Percentiles rank a stretch among this genome's conserved stretches.
Conservation (phyloP, 2,113 vertebrate species). For the Puntigrus tetrazona region DNA sequence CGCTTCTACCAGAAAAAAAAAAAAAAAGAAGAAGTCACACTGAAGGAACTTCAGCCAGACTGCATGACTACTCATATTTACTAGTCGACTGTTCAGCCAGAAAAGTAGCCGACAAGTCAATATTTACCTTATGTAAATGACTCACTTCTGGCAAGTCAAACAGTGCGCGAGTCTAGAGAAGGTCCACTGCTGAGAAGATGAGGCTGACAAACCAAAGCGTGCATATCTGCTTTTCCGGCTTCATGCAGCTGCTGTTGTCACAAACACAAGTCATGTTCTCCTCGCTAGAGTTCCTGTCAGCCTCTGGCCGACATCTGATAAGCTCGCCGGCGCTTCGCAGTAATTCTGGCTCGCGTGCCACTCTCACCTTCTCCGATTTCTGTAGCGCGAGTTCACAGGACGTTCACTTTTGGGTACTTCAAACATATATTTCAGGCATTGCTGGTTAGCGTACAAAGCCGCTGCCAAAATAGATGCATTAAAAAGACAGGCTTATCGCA, state of each 20-base stretch:
- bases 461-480: background rate
- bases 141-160: background rate
- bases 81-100: background rate
- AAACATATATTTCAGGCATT: background rate
- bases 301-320: background rate
- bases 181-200: background rate
- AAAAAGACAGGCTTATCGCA: background rate
- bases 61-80: background rate
- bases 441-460: background rate
- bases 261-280: background rate
- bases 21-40: background rate
- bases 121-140: conserved; percentile 11
- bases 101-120: conserved; percentile 17
- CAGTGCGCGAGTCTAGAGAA: background rate
- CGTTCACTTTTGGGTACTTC: background rate
- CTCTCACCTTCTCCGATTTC: background rate
- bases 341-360: background rate
- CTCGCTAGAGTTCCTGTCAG: background rate
- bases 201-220: background rate
- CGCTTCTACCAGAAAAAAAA: background rate
- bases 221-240: background rate
- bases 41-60: background rate
- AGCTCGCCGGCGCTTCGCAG: background rate
- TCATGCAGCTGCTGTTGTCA: conserved; percentile 2
- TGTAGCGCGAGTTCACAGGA: background rate